Base-by-base conservation (phyloP, 1,140 invertebrate species). In the Sycophila sp. region DNA sequence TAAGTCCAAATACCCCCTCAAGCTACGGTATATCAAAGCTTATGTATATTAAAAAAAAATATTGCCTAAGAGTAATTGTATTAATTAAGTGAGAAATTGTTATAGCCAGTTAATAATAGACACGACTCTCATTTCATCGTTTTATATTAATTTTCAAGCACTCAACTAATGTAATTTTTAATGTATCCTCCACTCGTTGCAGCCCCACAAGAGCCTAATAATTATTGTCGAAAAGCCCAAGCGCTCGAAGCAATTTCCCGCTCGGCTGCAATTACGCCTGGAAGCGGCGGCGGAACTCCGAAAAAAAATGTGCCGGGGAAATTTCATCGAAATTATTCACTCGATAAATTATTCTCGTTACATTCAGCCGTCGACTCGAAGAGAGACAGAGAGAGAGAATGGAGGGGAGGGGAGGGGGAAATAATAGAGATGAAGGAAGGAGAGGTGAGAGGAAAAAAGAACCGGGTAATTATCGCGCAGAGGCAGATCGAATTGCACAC, bases 341-440 rank as follows among this genome's bases (percentile, higher is more conserved):
- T 58, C 55, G 32, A 58, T 51, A 56, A 59, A 55, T 67, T 49
- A 24, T 28, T n/a, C 30, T 19, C 6, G 34, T 17, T 28, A 10
- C 34, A 30, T 26, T 49, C 4, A 24, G 11, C n/a, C n/a, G n/a
- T n/a, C n/a, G n/a, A n/a, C n/a, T n/a, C n/a, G n/a, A n/a, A n/a
- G n/a, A n/a, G n/a, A n/a, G n/a, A n/a, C n/a, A n/a, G n/a, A n/a
- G n/a, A n/a, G n/a, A n/a, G n/a, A n/a, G n/a, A n/a, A n/a, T n/a
- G n/a, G n/a, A n/a, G n/a, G n/a, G n/a, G n/a, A n/a, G n/a, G n/a
- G n/a, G n/a, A n/a, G n/a, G n/a, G n/a, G n/a, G n/a, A n/a, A n/a
- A n/a, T n/a, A n/a, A n/a, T n/a, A n/a, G n/a, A n/a, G n/a, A n/a
- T n/a, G n/a, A n/a, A n/a, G n/a, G n/a, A n/a, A n/a, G n/a, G n/a